A percentile compares a stretch with the other conserved stretches of the same genome.
Conservation (phyloP, 1,140 invertebrate species). For the Macrostomum lignano region DNA sequence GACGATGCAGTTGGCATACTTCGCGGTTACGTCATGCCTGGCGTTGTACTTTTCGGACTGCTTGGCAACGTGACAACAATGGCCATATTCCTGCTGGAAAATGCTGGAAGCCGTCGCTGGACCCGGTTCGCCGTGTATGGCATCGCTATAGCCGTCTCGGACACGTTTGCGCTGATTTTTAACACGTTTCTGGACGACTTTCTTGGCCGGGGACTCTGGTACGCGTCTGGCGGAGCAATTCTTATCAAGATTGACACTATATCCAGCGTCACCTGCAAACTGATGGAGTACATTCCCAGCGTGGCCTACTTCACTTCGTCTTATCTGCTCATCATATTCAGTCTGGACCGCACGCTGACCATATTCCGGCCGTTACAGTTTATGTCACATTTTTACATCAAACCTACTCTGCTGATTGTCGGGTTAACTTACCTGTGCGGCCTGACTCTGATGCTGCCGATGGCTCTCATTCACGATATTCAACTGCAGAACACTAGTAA, state of each 20-base stretch:
- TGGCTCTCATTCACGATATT: not conserved
- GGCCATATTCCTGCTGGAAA: not conserved
- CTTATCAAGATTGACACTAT: constrained; percentile 1
- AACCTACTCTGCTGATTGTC: not conserved
- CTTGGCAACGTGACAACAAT: not conserved
- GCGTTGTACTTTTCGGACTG: not conserved
- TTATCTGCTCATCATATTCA: not conserved
- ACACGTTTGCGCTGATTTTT: not conserved
- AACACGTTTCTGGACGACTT: constrained; percentile 4
- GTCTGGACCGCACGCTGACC: not conserved
- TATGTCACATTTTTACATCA: not conserved
- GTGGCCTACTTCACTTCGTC: not conserved
- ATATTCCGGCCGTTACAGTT: constrained; percentile 1
- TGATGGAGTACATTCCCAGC: constrained; percentile 2
- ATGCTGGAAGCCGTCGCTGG: not conserved
- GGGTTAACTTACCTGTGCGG: no score
- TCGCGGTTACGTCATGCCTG: not conserved
- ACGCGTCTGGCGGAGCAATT: no score
- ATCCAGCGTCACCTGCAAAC: not conserved
- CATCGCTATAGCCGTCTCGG: not conserved
- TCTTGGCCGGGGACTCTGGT: not conserved
- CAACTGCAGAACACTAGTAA: not conserved
- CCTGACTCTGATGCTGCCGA: not conserved
- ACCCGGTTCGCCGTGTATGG: not conserved
- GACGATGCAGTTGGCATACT: not conserved